Evolutionary conservation across 2,888 invertebrate species (phyloP).

Genomic region (Cantharis rufa): DNA sequence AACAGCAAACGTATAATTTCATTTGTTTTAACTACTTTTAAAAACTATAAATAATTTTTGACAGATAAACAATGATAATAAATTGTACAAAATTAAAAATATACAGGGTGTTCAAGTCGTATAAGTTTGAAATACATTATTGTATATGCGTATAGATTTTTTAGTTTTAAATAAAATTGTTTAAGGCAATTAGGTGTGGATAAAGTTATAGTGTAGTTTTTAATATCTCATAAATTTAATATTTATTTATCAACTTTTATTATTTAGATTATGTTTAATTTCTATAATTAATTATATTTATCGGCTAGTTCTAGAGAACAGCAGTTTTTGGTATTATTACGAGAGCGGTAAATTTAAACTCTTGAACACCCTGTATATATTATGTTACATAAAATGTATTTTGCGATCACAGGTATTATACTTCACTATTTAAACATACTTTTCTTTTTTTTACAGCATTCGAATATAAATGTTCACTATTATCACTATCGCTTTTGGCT

Average conservation of each 20-base stretch:
- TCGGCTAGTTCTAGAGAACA: neutral
- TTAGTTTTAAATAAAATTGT: neutral
- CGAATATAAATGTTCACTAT: slow-evolving; percentile 55
- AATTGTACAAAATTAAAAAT: slow-evolving; percentile 17
- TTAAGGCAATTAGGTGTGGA: neutral
- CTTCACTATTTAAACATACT: slow-evolving; percentile 44
- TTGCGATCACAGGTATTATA: slow-evolving; percentile 27
- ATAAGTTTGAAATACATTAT: neutral
- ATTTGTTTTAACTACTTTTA: slow-evolving; percentile 16
- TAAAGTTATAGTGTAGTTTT: neutral
- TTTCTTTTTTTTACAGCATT: slow-evolving; percentile 64
- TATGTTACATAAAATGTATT: slow-evolving; percentile 10
- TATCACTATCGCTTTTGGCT: slow-evolving; percentile 46
- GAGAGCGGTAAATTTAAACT: neutral
- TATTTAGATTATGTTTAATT: neutral
- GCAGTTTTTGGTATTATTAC: neutral
- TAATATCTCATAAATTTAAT: neutral
- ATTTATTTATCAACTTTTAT: neutral
- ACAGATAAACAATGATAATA: slow-evolving; percentile 8
- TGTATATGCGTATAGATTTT: neutral
- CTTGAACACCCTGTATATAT: neutral
- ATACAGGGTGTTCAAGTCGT: neutral
- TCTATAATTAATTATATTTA: neutral
- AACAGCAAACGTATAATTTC: slow-evolving; percentile 20
- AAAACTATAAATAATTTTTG: slow-evolving; percentile 16